Evolutionary conservation across 1,140 invertebrate genomes (phyloP).

Genomic region (Phortica variegata): DNA sequence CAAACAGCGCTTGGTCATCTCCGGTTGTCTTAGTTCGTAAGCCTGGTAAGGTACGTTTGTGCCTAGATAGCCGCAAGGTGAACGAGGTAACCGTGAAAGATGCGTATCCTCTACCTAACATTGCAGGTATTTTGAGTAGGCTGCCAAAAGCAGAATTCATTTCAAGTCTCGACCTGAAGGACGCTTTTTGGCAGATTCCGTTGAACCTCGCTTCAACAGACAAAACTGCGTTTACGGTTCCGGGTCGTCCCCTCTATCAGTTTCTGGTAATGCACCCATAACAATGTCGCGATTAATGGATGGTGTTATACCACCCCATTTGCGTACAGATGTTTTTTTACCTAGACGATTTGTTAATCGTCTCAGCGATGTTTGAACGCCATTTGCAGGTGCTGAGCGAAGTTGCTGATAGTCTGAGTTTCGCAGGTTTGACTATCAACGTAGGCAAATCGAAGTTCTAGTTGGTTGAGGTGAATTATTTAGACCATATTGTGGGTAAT

Average conservation of each 20-base stretch:
- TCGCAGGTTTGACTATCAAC: too few species aligned
- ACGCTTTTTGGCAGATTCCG: constrained; percentile 15
- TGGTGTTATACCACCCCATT: too few species aligned
- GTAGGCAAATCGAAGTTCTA: too few species aligned
- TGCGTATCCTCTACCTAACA: constrained; percentile 10
- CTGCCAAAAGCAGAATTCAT: constrained; percentile 12
- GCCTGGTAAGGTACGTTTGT: constrained; percentile 7
- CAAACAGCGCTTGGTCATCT: constrained; percentile 11
- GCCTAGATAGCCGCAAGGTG: constrained; percentile 6
- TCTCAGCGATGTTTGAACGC: too few species aligned
- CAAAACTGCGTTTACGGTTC: constrained; percentile 6
- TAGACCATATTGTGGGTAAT: too few species aligned
- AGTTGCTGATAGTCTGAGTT: too few species aligned
- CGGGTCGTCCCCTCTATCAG: too few species aligned
- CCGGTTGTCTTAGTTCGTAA: constrained; percentile 9
- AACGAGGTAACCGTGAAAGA: constrained; percentile 7
- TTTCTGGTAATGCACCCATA: constrained; percentile 38
- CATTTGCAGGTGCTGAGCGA: too few species aligned
- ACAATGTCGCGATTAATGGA: too few species aligned
- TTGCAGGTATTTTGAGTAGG: constrained; percentile 11
- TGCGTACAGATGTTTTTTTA: constrained; percentile 54
- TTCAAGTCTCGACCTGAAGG: background rate
- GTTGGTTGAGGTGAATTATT: too few species aligned
- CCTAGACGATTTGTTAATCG: too few species aligned
- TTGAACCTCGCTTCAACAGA: constrained; percentile 1